phyloP scores from a whole-genome alignment of 2,888 invertebrate genomes.

The Lacanobia oleracea region DNA sequence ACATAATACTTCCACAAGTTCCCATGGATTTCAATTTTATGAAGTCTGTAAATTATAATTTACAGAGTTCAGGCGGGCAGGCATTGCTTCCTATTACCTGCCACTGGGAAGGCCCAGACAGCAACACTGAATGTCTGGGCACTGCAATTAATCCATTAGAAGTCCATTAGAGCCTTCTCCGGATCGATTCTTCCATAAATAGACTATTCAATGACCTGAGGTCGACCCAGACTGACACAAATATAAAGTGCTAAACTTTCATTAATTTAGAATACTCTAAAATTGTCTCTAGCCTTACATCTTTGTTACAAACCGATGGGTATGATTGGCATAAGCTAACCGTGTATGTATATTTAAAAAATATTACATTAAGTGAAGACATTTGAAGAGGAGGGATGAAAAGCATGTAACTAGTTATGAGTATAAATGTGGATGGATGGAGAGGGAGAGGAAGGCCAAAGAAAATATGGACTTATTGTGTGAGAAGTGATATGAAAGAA shows the following conservation, averaged over 20 bases:
- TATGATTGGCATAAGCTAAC: background rate
- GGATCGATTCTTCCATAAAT: conserved; percentile 5
- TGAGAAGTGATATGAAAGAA: too few species aligned
- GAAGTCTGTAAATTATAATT: background rate
- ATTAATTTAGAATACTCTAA: background rate
- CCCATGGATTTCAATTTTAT: conserved; percentile 6
- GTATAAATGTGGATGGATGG: too few species aligned
- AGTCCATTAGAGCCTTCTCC: background rate
- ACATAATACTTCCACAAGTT: background rate
- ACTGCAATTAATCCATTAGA: conserved; percentile 11
- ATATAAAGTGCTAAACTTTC: background rate
- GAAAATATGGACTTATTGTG: too few species aligned
- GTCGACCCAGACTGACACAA: background rate
- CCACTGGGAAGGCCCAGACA: too few species aligned
- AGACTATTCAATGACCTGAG: background rate
- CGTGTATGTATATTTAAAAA: background rate
- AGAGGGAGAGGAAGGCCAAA: too few species aligned
- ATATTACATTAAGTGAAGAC: background rate
- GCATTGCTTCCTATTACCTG: conserved; percentile 3
- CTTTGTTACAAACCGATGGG: background rate
- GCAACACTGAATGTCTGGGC: background rate
- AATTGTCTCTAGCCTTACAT: background rate
- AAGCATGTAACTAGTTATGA: too few species aligned
- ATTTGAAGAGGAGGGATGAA: too few species aligned
- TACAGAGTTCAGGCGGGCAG: too few species aligned